phyloP scores from a whole-genome alignment of 1,140 invertebrate genomes.

The Nautilus pompilius region DNA sequence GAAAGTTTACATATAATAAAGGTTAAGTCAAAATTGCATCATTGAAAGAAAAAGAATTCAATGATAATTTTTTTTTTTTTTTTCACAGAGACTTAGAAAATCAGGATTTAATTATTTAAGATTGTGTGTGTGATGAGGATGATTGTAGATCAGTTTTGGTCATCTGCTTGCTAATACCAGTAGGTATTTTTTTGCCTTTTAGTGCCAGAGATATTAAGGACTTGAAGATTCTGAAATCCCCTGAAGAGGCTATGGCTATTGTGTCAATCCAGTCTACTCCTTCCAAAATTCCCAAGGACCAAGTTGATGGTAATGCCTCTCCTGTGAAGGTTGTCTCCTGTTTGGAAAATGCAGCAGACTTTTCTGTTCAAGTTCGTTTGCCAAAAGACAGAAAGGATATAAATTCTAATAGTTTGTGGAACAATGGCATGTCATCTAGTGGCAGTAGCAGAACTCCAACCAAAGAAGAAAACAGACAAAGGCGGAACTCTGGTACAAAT shows the following conservation, averaged over 20 bases:
- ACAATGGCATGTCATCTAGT: conserved; percentile 8
- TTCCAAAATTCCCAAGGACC: conserved; percentile 33
- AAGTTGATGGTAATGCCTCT: conserved; percentile 24
- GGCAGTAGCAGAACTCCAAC: conserved; percentile 4
- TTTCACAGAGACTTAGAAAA: no score
- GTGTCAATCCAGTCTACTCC: conserved; percentile 29
- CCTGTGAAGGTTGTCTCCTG: conserved; percentile 31
- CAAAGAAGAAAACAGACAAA: conserved; percentile 11
- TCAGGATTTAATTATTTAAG: no score
- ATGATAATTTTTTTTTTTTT: no score
- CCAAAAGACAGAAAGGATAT: no score
- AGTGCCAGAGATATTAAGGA: conserved; percentile 64
- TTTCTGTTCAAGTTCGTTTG: no score
- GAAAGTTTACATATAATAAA: no score
- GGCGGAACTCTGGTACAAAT: conserved; percentile 40
- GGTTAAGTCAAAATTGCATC: no score
- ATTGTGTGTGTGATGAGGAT: no score
- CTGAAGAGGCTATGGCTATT: conserved; percentile 57
- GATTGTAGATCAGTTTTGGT: no score
- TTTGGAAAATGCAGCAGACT: no score
- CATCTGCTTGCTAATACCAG: no score
- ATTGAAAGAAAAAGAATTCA: no score
- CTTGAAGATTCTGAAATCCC: conserved; percentile 63
- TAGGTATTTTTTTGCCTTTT: conserved; percentile 29
- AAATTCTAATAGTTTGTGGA: conserved; percentile 2